These are phyloP conservation scores for Alviniconcha marisindica DNA, from an alignment of 1,140 invertebrate species.

Conservation along the genomic window DNA sequence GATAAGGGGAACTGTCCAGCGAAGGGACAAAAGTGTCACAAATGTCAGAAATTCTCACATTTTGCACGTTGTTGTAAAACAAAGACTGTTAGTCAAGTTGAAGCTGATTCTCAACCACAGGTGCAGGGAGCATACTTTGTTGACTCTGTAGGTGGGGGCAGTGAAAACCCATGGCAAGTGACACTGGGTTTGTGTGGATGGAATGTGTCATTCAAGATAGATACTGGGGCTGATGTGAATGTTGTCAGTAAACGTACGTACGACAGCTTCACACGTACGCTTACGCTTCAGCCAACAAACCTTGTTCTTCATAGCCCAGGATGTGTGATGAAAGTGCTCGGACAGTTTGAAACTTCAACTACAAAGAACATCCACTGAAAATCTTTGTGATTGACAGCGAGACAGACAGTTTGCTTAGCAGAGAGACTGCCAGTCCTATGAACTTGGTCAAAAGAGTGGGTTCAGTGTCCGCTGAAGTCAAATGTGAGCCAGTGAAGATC, in stretches of 20 bases:
- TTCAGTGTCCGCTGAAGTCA: not conserved
- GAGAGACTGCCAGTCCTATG: not conserved
- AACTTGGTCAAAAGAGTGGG: not conserved
- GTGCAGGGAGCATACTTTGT: not conserved
- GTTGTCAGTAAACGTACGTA: conserved; percentile 4
- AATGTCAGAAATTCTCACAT: conserved; percentile 27
- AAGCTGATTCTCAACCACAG: no score
- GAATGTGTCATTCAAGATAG: conserved; percentile 34
- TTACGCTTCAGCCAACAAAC: not conserved
- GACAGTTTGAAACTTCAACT: not conserved
- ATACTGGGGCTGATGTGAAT: conserved; percentile 41
- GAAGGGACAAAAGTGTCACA: conserved; percentile 20
- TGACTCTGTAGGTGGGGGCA: not conserved
- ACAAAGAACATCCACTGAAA: not conserved
- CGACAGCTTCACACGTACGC: not conserved
- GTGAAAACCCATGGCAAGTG: not conserved
- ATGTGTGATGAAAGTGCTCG: not conserved
- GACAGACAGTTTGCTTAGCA: conserved; percentile 19
- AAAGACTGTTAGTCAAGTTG: not conserved
- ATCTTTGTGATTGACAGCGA: not conserved
- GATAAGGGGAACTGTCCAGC: conserved; percentile 9
- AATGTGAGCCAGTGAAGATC: conserved; percentile 11
- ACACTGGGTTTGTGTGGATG: not conserved
- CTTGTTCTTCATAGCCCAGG: not conserved
- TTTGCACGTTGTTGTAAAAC: conserved; percentile 15